Percentiles rank a stretch among this genome's conserved stretches.
Evolutionary conservation across 2,113 vertebrate genomes (phyloP).

Genomic region (Plectropomus leopardus): DNA sequence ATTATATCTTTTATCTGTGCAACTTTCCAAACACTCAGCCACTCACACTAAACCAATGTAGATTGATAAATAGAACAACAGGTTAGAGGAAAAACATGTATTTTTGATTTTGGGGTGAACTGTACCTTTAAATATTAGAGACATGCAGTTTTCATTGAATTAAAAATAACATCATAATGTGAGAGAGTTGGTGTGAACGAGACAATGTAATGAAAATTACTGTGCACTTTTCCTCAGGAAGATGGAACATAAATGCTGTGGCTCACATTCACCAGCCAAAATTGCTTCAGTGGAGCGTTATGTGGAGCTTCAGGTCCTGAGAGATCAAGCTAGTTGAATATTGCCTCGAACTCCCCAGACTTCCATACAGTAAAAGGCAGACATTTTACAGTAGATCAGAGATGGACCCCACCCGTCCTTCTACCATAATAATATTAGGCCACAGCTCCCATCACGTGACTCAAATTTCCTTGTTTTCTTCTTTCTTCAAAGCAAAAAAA

Average conservation of each 20-base stretch:
- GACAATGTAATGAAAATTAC: neutral
- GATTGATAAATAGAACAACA: too few relatives aligned
- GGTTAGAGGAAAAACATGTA: too few relatives aligned
- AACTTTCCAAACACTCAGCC: too few relatives aligned
- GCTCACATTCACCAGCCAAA: neutral
- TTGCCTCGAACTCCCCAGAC: neutral
- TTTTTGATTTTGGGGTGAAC: too few relatives aligned
- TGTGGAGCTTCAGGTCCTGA: neutral
- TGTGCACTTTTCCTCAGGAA: neutral
- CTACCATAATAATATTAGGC: conserved; percentile 70
- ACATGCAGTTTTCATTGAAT: neutral
- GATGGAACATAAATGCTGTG: neutral
- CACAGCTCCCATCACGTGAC: conserved; percentile 65
- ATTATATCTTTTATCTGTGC: too few relatives aligned
- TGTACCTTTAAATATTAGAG: neutral
- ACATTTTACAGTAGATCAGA: conserved; percentile 78
- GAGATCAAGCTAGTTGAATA: neutral
- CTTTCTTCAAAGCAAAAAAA: conserved; percentile 65
- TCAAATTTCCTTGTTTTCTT: conserved; percentile 77
- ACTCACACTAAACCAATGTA: too few relatives aligned
- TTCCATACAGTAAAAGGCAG: conserved; percentile 71
- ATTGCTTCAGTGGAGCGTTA: neutral
- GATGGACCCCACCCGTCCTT: conserved; percentile 78
- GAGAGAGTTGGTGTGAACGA: neutral
- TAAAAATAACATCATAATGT: neutral